Conservation (phyloP, 2,888 invertebrate species). For the Therioaphis trifolii region DNA sequence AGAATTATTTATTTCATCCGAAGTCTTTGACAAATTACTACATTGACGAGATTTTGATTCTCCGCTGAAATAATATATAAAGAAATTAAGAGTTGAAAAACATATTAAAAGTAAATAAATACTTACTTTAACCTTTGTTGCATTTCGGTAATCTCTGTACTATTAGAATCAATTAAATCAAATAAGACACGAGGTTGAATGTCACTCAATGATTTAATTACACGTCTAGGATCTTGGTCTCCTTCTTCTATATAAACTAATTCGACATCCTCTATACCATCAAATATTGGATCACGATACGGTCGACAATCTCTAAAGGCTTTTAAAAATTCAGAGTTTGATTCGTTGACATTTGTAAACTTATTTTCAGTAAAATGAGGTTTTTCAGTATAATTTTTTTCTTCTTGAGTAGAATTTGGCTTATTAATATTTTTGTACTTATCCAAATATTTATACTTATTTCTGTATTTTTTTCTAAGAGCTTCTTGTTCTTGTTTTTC, state of each 20-base stretch:
- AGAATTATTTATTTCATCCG: neutral
- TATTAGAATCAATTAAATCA: neutral
- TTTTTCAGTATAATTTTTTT: neutral
- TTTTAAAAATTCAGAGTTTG: no score
- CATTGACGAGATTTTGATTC: neutral
- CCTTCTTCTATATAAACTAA: neutral
- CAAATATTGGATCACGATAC: neutral
- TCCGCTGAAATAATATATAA: neutral
- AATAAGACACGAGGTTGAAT: neutral
- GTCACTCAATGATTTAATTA: neutral
- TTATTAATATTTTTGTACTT: neutral
- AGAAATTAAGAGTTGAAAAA: neutral
- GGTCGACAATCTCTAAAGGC: no score
- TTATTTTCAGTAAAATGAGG: no score
- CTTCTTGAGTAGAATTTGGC: neutral
- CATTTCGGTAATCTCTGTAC: neutral
- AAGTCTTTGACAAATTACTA: neutral
- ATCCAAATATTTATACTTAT: conserved; percentile 23
- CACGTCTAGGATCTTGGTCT: neutral
- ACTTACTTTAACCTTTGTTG: neutral
- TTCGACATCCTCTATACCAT: neutral
- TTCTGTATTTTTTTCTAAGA: conserved; percentile 9
- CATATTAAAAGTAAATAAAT: neutral
- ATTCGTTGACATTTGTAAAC: no score
- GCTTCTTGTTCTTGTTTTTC: neutral